Base-by-base conservation (phyloP, 2,113 vertebrate species). In the Dipodomys ordii region DNA sequence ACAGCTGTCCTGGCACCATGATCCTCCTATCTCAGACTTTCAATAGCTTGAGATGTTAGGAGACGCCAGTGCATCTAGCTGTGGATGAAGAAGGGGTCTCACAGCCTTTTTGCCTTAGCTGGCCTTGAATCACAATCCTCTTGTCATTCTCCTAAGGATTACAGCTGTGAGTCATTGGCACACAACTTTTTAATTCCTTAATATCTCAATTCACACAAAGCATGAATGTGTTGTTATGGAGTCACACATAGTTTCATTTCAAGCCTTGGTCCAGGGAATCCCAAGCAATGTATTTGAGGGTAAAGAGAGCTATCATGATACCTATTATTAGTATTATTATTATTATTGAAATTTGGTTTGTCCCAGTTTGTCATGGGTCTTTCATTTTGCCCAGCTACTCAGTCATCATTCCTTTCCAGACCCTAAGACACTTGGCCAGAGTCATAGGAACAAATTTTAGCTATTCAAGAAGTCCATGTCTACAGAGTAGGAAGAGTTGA, bases 171-270 rank as follows among this genome's bases (percentile, higher is more conserved):
- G 12, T 53, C 49, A 53, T 13, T 53, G 49, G 49, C 49, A 53
- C 49, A 11, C 49, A 53, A 13, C 60, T 53, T 49, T 78, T 94
- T 90, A 65, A 91, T 68, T 93, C 64, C 74, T 32, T 44, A 83
- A 22, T 90, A 94, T 87, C 82, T 90, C 88, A 91, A 68, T 19
- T 77, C 28, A 20, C 18, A 62, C 9, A 12, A 88, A 74, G 35
- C 25, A 88, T 85, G 18, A 20, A 60, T 83, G 4, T 81, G 46
- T 39, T 89, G 16, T 78, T 35, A 83, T 77, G 95, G 32, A 64
- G 64, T 32, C 67, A 27, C 1, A 20, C 62, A 62, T 64, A 19
- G 11, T 94, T 95, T 74, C 53, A 77, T 89, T 87, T 46, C 53
- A n/a, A 90, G 27, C 10, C 25, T 89, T 62, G 95, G 9, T 92